Evolutionary conservation across 2,113 vertebrate genomes (phyloP).

Genomic region (Xyrauchen texanus): DNA sequence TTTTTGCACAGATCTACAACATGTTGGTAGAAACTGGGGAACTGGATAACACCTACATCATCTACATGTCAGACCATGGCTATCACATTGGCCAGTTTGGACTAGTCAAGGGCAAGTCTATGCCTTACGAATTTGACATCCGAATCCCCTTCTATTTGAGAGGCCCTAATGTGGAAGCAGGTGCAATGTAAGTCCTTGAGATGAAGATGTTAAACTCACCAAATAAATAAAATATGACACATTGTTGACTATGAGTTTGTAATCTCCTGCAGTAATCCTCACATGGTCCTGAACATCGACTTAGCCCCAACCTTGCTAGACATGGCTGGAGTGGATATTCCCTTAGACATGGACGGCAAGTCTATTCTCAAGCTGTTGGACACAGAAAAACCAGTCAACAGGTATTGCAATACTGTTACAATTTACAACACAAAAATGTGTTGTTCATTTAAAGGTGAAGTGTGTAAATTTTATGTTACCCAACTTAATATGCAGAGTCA

Average conservation of each 20-base stretch:
- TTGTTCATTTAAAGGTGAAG: too few species aligned
- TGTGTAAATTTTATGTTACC: too few species aligned
- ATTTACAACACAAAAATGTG: not conserved
- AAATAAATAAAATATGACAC: not conserved
- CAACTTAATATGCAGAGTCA: too few species aligned
- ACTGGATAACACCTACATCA: slow-evolving; percentile 92
- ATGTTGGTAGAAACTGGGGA: slow-evolving; percentile 88
- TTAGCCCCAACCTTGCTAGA: slow-evolving; percentile 94
- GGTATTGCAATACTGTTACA: slow-evolving; percentile 70
- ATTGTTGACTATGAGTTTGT: not conserved
- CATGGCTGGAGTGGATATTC: slow-evolving; percentile 92
- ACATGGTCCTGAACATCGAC: slow-evolving; percentile 93
- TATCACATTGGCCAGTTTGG: slow-evolving; percentile 98
- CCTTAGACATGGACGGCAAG: slow-evolving; percentile 94
- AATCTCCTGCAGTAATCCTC: slow-evolving; percentile 80
- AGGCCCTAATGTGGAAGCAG: slow-evolving; percentile 92
- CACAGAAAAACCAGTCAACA: slow-evolving; percentile 85
- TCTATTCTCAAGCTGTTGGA: slow-evolving; percentile 95
- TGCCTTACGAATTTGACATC: slow-evolving; percentile 98
- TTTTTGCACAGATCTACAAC: slow-evolving; percentile 82
- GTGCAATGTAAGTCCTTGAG: slow-evolving; percentile 81
- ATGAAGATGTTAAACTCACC: not conserved
- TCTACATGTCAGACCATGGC: slow-evolving; percentile 96
- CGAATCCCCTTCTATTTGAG: slow-evolving; percentile 93
- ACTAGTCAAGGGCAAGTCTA: slow-evolving; percentile 96